Conservation (phyloP, 2,888 invertebrate genomes). For the Hydrotaea diabolus region DNA sequence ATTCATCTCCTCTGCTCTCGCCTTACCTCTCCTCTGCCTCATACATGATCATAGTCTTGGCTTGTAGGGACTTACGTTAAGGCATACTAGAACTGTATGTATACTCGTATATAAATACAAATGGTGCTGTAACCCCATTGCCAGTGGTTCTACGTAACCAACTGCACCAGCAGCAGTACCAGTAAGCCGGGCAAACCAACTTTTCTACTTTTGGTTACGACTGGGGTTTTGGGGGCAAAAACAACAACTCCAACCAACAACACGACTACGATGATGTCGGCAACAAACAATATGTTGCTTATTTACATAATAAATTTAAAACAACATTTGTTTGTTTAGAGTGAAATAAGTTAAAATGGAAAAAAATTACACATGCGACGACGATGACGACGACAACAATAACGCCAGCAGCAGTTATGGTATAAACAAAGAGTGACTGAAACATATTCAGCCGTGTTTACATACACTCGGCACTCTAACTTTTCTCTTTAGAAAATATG, state of each 20-base stretch:
- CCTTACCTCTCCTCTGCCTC: no score
- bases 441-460: background rate
- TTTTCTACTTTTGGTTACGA: background rate
- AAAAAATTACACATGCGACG: background rate
- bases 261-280: background rate
- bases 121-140: background rate
- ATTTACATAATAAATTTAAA: slow-evolving; percentile 60
- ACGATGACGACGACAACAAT: background rate
- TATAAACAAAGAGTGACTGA: background rate
- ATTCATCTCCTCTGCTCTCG: background rate
- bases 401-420: background rate
- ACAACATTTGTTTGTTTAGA: slow-evolving; percentile 32
- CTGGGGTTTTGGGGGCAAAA: background rate
- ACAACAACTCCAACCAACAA: background rate
- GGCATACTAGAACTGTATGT: background rate
- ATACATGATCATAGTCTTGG: no score
- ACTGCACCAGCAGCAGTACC: background rate
- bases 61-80: background rate
- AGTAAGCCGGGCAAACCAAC: background rate
- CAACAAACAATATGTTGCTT: slow-evolving; percentile 52
- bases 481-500: slow-evolving; percentile 27
- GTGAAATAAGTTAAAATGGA: background rate
- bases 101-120: no score
- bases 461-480: background rate
- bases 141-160: background rate